A percentile compares a stretch with the other conserved stretches of the same genome.
Conservation (phyloP, 2,113 vertebrate genomes). For the Grus americana region DNA sequence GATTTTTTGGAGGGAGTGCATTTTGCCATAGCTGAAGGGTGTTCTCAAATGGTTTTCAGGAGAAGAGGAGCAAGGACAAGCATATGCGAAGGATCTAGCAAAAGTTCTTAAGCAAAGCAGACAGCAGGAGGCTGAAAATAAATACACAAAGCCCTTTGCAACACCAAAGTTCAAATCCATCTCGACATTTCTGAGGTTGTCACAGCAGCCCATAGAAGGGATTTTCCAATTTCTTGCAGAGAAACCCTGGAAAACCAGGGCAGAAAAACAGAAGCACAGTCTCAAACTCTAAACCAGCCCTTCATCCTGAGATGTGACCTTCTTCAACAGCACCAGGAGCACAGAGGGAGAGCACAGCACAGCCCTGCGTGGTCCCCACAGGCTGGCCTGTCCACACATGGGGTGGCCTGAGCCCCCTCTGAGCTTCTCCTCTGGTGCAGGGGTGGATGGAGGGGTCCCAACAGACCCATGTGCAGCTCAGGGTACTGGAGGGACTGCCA, state of each 20-base stretch:
- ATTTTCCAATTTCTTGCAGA: not conserved
- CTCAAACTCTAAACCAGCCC: not conserved
- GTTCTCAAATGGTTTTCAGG: not conserved
- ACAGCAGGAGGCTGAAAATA: conserved; percentile 24
- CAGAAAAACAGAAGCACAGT: not conserved
- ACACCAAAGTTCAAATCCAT: conserved; percentile 16
- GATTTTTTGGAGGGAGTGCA: not conserved
- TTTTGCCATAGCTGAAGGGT: not conserved
- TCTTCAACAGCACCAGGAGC: not conserved
- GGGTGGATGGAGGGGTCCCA: not conserved
- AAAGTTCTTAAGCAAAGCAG: conserved; percentile 25
- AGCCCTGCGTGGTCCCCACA: accelerated
- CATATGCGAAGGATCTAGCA: not conserved
- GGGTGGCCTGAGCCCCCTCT: not conserved
- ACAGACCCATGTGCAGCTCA: not conserved
- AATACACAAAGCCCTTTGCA: not conserved
- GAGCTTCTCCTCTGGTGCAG: not conserved
- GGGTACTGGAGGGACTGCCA: not conserved
- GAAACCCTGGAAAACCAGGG: not conserved
- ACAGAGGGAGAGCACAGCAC: accelerated
- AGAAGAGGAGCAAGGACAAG: not conserved
- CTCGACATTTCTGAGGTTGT: not conserved
- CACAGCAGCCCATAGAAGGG: not conserved
- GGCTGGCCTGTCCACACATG: not conserved
- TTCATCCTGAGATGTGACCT: not conserved